Evolutionary conservation across 1,140 invertebrate genomes (phyloP).

Genomic region (Prorops nasuta): DNA sequence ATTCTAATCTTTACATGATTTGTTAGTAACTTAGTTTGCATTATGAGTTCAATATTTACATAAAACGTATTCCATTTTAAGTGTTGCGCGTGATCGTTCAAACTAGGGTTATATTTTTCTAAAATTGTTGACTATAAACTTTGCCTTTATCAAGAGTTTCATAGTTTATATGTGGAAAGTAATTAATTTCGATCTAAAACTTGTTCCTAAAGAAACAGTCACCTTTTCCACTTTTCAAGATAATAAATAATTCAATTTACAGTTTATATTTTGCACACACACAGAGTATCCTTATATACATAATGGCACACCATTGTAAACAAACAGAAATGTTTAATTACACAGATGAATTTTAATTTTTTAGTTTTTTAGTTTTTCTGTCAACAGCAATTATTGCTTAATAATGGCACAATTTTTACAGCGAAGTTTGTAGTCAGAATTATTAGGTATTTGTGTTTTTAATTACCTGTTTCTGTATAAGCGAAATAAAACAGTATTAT

Average conservation of each 20-base stretch:
- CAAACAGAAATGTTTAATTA: not conserved
- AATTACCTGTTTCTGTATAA: too few relatives aligned
- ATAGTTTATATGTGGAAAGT: too few relatives aligned
- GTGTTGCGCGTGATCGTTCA: constrained; percentile 9
- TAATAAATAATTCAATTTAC: too few relatives aligned
- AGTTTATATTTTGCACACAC: too few relatives aligned
- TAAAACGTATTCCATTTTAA: constrained; percentile 18
- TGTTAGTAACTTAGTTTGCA: constrained; percentile 28
- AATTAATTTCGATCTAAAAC: too few relatives aligned
- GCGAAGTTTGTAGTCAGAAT: not conserved
- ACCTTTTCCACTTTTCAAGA: too few relatives aligned
- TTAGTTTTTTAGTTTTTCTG: not conserved
- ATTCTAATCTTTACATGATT: constrained; percentile 39
- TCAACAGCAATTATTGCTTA: constrained; percentile 1
- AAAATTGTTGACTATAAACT: constrained; percentile 22
- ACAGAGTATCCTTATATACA: not conserved
- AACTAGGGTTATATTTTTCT: constrained; percentile 13
- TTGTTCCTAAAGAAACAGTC: too few relatives aligned
- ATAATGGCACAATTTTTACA: constrained; percentile 13
- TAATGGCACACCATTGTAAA: not conserved
- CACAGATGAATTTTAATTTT: not conserved
- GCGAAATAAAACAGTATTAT: too few relatives aligned
- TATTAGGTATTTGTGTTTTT: too few relatives aligned
- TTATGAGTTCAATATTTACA: constrained; percentile 41
- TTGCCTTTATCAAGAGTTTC: constrained; percentile 7